phyloP scores from a whole-genome alignment of 2,113 vertebrate species.

The Mastomys natalensis region DNA sequence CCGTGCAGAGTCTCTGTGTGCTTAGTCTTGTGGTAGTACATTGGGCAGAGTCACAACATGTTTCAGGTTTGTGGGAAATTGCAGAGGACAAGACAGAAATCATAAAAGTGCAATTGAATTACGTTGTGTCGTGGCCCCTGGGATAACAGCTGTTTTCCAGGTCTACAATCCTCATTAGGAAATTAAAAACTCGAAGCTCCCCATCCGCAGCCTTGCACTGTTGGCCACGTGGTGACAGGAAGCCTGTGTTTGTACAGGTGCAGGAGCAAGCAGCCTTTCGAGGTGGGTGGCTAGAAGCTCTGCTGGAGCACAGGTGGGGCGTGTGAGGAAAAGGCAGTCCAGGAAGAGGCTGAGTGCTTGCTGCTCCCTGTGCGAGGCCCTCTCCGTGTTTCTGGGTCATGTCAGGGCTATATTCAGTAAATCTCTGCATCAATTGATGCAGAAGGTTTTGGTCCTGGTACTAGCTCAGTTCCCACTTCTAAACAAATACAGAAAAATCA shows the following conservation, averaged over 20 bases:
- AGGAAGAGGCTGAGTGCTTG: conserved; percentile 29
- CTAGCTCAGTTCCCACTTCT: not conserved
- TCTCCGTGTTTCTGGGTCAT: not conserved
- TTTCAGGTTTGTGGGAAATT: conserved; percentile 72
- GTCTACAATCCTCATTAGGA: conserved; percentile 54
- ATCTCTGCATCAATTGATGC: not conserved
- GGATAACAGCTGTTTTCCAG: conserved; percentile 75
- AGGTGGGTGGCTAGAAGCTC: conserved; percentile 49
- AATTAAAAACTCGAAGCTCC: conserved; percentile 74
- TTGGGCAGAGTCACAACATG: conserved; percentile 42
- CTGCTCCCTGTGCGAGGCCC: not conserved
- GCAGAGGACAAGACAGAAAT: conserved; percentile 75
- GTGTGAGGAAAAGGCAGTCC: not conserved
- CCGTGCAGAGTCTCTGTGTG: not conserved
- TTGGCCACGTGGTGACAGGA: conserved; percentile 73
- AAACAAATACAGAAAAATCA: not conserved
- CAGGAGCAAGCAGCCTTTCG: conserved; percentile 21
- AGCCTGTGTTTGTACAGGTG: conserved; percentile 68
- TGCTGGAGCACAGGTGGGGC: conserved; percentile 56
- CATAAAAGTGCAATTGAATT: conserved; percentile 73
- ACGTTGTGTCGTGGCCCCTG: conserved; percentile 12
- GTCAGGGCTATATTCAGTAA: not conserved
- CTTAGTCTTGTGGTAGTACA: not conserved
- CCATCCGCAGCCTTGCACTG: not conserved
- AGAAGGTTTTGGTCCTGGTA: not conserved